Evolutionary conservation across 1,140 invertebrate genomes (phyloP), one percentile per base, ranked within the genome.

Genomic region (Mylabris phalerata): DNA sequence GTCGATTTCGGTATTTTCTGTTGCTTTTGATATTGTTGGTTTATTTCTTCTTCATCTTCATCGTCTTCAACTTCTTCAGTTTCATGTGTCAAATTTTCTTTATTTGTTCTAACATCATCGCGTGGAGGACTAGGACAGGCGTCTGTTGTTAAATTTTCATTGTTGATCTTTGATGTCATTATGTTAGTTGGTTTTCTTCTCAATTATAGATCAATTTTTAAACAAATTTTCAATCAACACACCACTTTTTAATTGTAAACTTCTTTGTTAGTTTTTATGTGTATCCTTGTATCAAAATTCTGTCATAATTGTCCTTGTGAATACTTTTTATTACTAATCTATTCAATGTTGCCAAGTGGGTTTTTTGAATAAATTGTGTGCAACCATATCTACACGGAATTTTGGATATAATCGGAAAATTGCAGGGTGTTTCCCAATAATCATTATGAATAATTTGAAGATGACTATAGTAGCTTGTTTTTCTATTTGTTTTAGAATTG

Each of bases 121-220:
- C 62, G 48, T 40, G 65, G 65, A 10, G 65, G 60, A 40, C 60
- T 61, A 19, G 62, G 65, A n/a, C 55, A 50, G 25, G 65, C 65
- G 57, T 66, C 65, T 45, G 65, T 66, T 26, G 52, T 57, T 38
- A 65, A 45, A 40, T 59, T 50, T 13, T 59, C 48, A 46, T 48
- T 59, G 56, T 55, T 43, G 47, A 41, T 24, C n/a, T 25, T 48
- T 38, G 57, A 59, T 48, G 49, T 50, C 58, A 59, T 55, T 61
- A 19, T 19, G 19, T 19, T 19, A 0, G 19, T 19, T 19, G 19
- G 19, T 19, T 19, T 19, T 19, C 19, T 19, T 19, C 19, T 19
- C 19, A 13, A 13, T 19, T 19, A 2, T 19, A 19, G 1, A 19
- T 19, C 19, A 1, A 19, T 19, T 19, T 19, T 19, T 19, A 19